Evolutionary conservation across 2,888 invertebrate genomes (phyloP).

Genomic region (Altica lythri): DNA sequence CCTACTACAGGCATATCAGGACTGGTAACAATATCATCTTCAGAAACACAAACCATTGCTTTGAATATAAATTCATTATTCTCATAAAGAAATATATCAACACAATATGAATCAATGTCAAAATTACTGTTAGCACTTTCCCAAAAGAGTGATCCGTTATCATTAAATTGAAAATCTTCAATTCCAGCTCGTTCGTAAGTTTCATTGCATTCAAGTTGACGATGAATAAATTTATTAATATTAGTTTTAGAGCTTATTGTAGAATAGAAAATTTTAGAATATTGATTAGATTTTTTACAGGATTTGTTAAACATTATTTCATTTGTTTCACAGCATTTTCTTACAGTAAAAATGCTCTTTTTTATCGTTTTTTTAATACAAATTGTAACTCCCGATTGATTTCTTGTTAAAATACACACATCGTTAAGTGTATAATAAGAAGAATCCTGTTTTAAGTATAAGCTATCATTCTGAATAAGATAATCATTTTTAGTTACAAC

Average conservation of each 20-base stretch:
- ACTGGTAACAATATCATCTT: slow-evolving; percentile 9
- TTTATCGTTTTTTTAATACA: no score
- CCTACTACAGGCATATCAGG: slow-evolving; percentile 3
- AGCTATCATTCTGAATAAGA: no score
- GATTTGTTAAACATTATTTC: slow-evolving; percentile 22
- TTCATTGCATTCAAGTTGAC: slow-evolving; percentile 12
- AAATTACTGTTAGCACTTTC: not conserved
- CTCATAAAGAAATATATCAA: slow-evolving; percentile 23
- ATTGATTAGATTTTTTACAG: slow-evolving; percentile 9
- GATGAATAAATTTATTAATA: slow-evolving; percentile 4
- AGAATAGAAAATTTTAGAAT: not conserved
- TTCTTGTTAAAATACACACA: no score
- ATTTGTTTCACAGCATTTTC: slow-evolving; percentile 35
- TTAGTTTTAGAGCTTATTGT: not conserved
- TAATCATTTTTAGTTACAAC: no score
- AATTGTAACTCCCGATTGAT: no score
- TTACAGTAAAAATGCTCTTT: no score
- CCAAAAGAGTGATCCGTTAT: slow-evolving; percentile 20
- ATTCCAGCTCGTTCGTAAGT: not conserved
- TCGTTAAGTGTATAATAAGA: no score
- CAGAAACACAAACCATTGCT: slow-evolving; percentile 22
- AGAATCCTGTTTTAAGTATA: no score
- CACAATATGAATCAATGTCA: slow-evolving; percentile 22
- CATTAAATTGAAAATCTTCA: slow-evolving; percentile 12
- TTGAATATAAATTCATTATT: slow-evolving; percentile 4